A percentile compares a stretch with the other conserved stretches of the same genome.
These are phyloP conservation scores for Pangasius sanitwongsei DNA, from an alignment of 2,797 vertebrate genomes.

Conservation along the genomic window DNA sequence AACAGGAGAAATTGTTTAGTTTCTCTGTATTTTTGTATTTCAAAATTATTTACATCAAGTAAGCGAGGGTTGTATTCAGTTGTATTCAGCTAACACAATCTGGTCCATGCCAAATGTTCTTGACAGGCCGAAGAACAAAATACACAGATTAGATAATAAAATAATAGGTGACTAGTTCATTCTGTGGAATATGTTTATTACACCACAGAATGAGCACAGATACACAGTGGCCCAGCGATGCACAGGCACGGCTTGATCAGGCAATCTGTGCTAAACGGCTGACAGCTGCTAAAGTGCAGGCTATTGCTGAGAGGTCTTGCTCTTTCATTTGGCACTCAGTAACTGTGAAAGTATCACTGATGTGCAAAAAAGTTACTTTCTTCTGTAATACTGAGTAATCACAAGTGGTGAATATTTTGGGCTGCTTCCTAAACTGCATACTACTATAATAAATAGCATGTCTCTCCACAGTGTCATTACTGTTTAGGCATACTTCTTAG, in stretches of 20 bases:
- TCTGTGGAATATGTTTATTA: not conserved
- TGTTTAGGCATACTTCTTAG: not conserved
- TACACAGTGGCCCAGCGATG: not conserved
- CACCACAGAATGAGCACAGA: slow-evolving; percentile 1
- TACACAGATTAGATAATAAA: not conserved
- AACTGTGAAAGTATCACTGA: not conserved
- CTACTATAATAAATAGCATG: not conserved
- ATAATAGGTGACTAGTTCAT: not conserved
- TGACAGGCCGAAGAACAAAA: not conserved
- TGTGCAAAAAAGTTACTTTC: not conserved
- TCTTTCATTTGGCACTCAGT: not conserved
- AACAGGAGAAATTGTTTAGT: not conserved
- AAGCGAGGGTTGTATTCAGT: not conserved
- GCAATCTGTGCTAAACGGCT: not conserved
- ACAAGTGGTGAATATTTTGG: not conserved
- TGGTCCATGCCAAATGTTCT: not conserved
- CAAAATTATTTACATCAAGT: not conserved
- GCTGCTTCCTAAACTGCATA: not conserved
- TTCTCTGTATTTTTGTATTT: not conserved
- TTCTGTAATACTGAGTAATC: not conserved
- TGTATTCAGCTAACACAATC: not conserved
- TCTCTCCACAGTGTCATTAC: not conserved
- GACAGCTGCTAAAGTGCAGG: slow-evolving; percentile 2
- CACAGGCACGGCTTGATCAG: not conserved
- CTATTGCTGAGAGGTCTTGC: not conserved